Percentiles rank a stretch among this genome's conserved stretches.
These are phyloP conservation scores for Deilephila elpenor DNA, from an alignment of 2,888 invertebrate genomes.

Conservation along the genomic window DNA sequence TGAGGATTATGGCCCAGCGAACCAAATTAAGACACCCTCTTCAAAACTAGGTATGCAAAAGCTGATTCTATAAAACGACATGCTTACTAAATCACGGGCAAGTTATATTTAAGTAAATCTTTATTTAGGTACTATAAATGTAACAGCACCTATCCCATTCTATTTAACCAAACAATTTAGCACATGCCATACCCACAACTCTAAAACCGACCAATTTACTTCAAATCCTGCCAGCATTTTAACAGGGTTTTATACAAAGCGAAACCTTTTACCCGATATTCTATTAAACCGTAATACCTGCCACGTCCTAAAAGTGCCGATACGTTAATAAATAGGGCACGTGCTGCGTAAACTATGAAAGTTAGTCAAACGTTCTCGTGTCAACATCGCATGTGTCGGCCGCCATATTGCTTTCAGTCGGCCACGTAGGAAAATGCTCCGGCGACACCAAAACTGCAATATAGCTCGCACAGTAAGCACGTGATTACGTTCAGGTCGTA, in stretches of 20 bases:
- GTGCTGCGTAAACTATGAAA: slow-evolving; percentile 22
- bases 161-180: too few relatives aligned
- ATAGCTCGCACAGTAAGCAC: slow-evolving; percentile 61
- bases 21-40: too few relatives aligned
- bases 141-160: too few relatives aligned
- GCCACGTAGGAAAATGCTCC: slow-evolving; percentile 55
- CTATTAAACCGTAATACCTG: neutral
- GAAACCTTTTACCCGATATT: neutral
- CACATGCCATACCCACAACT: too few relatives aligned
- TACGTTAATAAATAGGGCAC: slow-evolving; percentile 13
- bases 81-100: too few relatives aligned
- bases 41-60: too few relatives aligned
- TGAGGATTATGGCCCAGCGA: too few relatives aligned
- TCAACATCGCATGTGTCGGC: slow-evolving; percentile 44
- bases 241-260: neutral
- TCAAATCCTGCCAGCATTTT: too few relatives aligned
- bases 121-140: too few relatives aligned
- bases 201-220: too few relatives aligned
- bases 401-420: slow-evolving; percentile 50
- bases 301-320: neutral
- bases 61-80: too few relatives aligned
- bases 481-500: slow-evolving; percentile 57
- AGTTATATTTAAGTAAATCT: too few relatives aligned
- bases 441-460: slow-evolving; percentile 68
- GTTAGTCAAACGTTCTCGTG: slow-evolving; percentile 32